Evolutionary conservation across 2,113 vertebrate genomes (phyloP).

Genomic region (Cynoglossus semilaevis): DNA sequence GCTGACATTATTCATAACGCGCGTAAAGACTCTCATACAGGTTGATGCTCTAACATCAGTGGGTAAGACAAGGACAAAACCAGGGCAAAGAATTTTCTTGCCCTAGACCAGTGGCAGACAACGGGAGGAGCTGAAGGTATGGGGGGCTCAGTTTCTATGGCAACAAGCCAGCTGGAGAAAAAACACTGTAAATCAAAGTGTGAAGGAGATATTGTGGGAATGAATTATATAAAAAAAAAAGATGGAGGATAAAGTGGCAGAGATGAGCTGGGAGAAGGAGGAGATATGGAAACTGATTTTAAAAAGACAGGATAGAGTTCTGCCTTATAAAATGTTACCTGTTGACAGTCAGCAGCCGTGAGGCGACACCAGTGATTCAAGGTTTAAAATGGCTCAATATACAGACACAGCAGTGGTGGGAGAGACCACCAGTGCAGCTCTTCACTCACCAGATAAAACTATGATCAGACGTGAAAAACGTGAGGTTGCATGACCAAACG

Average conservation of each 20-base stretch:
- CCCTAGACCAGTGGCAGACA: conserved; percentile 53
- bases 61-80: conserved; percentile 3
- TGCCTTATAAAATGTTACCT: conserved; percentile 66
- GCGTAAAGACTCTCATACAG: conserved; percentile 7
- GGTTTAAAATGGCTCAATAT: conserved; percentile 10
- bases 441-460: neutral
- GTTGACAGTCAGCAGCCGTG: conserved; percentile 66
- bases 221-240: conserved; percentile 55
- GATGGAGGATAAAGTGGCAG: conserved; percentile 17
- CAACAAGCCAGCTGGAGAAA: conserved; percentile 68
- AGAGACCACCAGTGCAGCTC: neutral
- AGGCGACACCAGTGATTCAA: conserved; percentile 32
- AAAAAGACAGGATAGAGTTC: conserved; percentile 10
- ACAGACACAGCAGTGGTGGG: neutral
- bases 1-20: conserved; percentile 10
- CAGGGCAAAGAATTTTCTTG: conserved; percentile 26
- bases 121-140: conserved; percentile 48
- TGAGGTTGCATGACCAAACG: neutral
- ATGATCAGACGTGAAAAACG: neutral
- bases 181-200: conserved; percentile 67
- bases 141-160: conserved; percentile 73
- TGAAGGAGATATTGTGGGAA: conserved; percentile 70
- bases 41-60: neutral
- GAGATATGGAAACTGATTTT: conserved; percentile 6
- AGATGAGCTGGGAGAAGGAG: conserved; percentile 37